Conservation (phyloP, 2,113 vertebrate species). For the Poecile atricapillus region DNA sequence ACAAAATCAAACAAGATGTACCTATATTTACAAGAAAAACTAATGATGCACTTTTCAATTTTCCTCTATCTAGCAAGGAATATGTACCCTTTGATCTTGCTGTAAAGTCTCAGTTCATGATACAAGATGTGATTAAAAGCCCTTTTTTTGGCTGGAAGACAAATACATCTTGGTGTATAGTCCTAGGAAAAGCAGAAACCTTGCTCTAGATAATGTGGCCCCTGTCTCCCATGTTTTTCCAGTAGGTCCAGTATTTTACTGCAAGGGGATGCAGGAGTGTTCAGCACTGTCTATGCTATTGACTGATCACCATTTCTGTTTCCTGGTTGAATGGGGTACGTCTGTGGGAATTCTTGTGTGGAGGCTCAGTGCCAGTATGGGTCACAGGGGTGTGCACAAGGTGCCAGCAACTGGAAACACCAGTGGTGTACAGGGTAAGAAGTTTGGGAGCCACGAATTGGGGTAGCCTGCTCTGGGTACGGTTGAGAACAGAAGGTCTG, state of each 20-base stretch:
- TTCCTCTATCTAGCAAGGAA: background rate
- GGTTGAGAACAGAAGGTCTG: rapidly evolving
- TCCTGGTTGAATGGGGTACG: background rate
- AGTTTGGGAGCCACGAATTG: rapidly evolving
- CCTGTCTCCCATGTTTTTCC: background rate
- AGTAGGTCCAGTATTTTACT: background rate
- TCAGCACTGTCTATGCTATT: background rate
- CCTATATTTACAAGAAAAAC: background rate
- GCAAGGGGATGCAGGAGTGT: rapidly evolving
- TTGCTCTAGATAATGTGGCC: background rate
- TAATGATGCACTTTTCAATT: background rate
- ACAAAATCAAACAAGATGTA: background rate
- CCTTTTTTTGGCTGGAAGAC: background rate
- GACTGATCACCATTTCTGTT: background rate
- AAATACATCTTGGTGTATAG: background rate
- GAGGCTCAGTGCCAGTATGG: background rate
- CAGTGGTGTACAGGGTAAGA: background rate
- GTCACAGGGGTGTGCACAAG: rapidly evolving
- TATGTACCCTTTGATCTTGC: background rate
- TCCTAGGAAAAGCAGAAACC: background rate
- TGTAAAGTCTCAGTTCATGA: background rate
- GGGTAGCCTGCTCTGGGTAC: rapidly evolving
- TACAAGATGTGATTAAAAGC: background rate
- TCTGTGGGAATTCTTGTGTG: background rate
- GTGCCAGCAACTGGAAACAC: background rate